phyloP scores from a whole-genome alignment of 2,797 vertebrate species.

The Lepus oiostolus region DNA sequence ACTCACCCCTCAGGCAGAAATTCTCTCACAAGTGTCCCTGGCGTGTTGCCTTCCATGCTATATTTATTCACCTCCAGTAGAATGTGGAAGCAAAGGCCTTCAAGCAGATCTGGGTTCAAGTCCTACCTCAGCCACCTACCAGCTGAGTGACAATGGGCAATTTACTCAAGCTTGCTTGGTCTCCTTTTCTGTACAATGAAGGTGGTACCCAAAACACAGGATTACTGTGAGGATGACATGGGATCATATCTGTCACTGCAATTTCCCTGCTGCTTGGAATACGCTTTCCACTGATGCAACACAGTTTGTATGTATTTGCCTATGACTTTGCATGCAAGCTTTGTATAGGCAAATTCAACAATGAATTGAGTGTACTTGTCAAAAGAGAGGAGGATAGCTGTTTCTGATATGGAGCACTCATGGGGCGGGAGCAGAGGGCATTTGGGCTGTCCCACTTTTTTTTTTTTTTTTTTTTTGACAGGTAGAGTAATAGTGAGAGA shows the following conservation, averaged over 20 bases:
- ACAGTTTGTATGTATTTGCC: not conserved
- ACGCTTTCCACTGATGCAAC: not conserved
- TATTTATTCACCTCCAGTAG: not conserved
- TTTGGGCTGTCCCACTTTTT: too few relatives aligned
- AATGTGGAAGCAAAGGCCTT: not conserved
- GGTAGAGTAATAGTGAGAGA: too few relatives aligned
- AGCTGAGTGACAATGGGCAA: not conserved
- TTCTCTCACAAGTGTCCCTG: not conserved
- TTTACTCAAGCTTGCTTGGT: not conserved
- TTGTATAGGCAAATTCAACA: not conserved
- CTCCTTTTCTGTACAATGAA: slow-evolving; percentile 7
- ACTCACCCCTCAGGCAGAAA: not conserved
- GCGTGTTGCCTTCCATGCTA: not conserved
- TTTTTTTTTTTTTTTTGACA: too few relatives aligned
- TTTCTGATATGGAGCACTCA: not conserved
- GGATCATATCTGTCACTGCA: not conserved
- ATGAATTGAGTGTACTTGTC: not conserved
- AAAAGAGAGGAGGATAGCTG: not conserved
- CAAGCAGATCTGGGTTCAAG: not conserved
- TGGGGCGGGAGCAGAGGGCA: not conserved
- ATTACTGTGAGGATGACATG: not conserved
- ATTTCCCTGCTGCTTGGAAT: not conserved
- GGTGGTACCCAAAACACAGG: not conserved
- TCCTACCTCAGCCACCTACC: not conserved
- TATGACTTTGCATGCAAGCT: not conserved